Conservation (phyloP, 2,888 invertebrate genomes). For the Sarcophaga caerulescens region DNA sequence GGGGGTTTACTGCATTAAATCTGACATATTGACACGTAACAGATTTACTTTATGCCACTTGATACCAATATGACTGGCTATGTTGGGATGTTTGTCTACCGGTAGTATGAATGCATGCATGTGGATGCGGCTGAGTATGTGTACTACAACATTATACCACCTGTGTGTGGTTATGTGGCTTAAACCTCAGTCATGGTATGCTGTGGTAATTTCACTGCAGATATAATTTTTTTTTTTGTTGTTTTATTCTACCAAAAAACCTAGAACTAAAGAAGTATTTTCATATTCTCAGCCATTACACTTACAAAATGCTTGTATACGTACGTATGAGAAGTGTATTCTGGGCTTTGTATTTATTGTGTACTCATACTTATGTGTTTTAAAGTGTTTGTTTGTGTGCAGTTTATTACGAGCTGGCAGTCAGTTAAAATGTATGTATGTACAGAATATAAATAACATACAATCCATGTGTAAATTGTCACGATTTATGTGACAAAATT, state of each 20-base stretch:
- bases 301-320: slow-evolving; percentile 1
- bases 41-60: slow-evolving; percentile 48
- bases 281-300: background rate
- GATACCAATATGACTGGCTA: background rate
- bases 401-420: background rate
- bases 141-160: slow-evolving; percentile 38
- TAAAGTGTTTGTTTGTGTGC: background rate
- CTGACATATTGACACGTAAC: slow-evolving; percentile 62
- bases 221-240: slow-evolving; percentile 29
- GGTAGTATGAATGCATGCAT: background rate
- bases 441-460: background rate
- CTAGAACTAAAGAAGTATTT: slow-evolving; percentile 5
- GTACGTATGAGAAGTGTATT: background rate
- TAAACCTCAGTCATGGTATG: slow-evolving; percentile 53
- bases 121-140: background rate
- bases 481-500: slow-evolving; percentile 12
- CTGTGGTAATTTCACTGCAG: slow-evolving; percentile 52
- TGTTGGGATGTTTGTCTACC: background rate
- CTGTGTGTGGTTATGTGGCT: slow-evolving; percentile 51
- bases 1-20: slow-evolving; percentile 62
- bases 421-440: background rate
- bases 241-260: slow-evolving; percentile 29
- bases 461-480: slow-evolving; percentile 12
- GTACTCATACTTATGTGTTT: background rate
- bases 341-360: background rate